Conservation (phyloP, 1,140 invertebrate genomes). For the Dreissena polymorpha region DNA sequence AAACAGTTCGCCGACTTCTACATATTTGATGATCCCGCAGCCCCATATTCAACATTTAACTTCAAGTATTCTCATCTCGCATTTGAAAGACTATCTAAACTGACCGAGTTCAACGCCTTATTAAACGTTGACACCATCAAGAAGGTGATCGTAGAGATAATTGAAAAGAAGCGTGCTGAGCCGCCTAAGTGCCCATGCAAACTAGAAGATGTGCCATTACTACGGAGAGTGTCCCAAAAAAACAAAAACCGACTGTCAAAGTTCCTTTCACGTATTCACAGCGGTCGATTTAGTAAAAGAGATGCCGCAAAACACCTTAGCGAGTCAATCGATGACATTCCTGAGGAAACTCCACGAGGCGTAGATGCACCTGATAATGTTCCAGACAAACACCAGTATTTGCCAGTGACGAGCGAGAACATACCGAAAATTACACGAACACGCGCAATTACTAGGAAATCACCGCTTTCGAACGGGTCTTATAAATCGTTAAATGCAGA, state of each 20-base stretch:
- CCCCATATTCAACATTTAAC: conserved; percentile 80
- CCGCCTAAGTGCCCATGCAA: conserved; percentile 55
- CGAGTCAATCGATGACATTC: too few species aligned
- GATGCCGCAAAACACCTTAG: conserved; percentile 8
- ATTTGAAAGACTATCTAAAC: conserved; percentile 78
- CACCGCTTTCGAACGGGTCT: too few species aligned
- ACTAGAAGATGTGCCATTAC: conserved; percentile 55
- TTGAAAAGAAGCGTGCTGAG: conserved; percentile 64
- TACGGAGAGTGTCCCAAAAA: conserved; percentile 57
- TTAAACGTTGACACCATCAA: conserved; percentile 78
- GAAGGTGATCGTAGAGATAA: conserved; percentile 68
- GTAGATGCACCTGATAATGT: too few species aligned
- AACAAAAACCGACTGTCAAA: conserved; percentile 55
- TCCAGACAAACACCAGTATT: too few species aligned
- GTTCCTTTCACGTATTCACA: conserved; percentile 53
- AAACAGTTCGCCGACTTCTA: conserved; percentile 80
- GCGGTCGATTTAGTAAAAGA: conserved; percentile 47
- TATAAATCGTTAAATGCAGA: too few species aligned
- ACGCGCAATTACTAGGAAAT: too few species aligned
- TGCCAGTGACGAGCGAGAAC: too few species aligned
- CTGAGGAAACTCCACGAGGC: too few species aligned
- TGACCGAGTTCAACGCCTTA: conserved; percentile 81
- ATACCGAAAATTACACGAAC: too few species aligned
- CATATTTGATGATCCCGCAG: conserved; percentile 79
- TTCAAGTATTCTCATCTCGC: conserved; percentile 79